Base-by-base conservation (phyloP, 1,140 invertebrate genomes). In the Sarcophaga bullata region DNA sequence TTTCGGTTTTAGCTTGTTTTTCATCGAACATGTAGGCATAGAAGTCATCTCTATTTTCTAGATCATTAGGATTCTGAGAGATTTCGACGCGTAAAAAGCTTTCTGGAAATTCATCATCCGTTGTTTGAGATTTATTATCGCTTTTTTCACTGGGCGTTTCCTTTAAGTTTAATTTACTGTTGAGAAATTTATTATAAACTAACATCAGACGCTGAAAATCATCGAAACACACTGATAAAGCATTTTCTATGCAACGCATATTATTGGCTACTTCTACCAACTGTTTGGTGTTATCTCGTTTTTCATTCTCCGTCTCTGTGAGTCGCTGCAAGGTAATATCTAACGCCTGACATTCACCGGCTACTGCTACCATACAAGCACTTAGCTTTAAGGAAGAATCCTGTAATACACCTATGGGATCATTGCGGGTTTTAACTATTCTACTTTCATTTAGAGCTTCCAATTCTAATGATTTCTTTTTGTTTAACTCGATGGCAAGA, bases 1-100 rank as follows among this genome's bases (percentile, higher is more conserved):
- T 84, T 13, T 89, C 88, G 11, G 73, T 81, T 15, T 84, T 83
- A 11, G 86, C 87, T 48, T 89, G 86, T 50, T 86, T 82, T 75
- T 89, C 88, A 52, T 90, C 88, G 19, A 87, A 90, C 88, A 90
- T 88, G 11, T 90, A 90, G 10, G 88, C 88, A 85, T 87, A 90
- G 80, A 89, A 90, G 73, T 90, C 88, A 82, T 90, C 88, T 17
- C 84, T 83, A 13, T 85, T 85, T 58, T 85, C 84, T 9, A 84
- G 84, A 62, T 86, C 88, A 81, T 85, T 85, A 0, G 85, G 83
- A 84, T 87, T 84, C 73, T 89, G 84, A 0, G 86, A 88, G 83
- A 84, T 86, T 85, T 89, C 88, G 0, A 89, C 87, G 4, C 87
- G 84, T 37, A 89, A 48, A 81, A 87, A 87, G 80, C 88, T 90